phyloP scores from a whole-genome alignment of 2,888 invertebrate genomes.

The Blera fallax region DNA sequence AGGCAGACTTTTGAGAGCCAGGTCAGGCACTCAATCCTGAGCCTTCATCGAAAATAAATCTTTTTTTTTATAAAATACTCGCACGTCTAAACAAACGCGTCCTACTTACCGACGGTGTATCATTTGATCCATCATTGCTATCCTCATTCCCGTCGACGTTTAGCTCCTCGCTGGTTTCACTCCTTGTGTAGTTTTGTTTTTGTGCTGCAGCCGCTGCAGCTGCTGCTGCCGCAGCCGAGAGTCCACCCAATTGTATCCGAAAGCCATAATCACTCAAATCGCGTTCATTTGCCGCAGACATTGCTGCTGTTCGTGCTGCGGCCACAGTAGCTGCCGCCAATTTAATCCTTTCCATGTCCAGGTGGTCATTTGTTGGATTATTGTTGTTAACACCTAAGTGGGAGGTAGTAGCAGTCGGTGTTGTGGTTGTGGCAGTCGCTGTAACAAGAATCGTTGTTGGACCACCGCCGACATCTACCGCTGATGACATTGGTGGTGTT shows the following conservation, averaged over 20 bases:
- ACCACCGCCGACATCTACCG: slow-evolving; percentile 28
- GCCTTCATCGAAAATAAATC: too few relatives aligned
- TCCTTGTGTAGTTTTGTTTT: slow-evolving; percentile 79
- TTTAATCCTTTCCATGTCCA: slow-evolving; percentile 81
- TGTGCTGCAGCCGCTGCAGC: slow-evolving; percentile 77
- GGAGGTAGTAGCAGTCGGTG: slow-evolving; percentile 71
- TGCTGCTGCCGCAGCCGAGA: slow-evolving; percentile 81
- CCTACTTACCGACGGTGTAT: slow-evolving; percentile 81
- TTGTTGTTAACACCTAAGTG: slow-evolving; percentile 25
- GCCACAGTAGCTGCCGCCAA: slow-evolving; percentile 79
- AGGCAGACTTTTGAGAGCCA: too few relatives aligned
- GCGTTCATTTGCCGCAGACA: slow-evolving; percentile 67
- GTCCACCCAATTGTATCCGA: slow-evolving; percentile 82
- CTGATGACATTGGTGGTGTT: slow-evolving; percentile 32
- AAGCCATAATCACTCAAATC: slow-evolving; percentile 82
- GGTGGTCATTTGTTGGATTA: slow-evolving; percentile 74
- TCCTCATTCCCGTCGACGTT: slow-evolving; percentile 82
- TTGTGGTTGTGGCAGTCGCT: slow-evolving; percentile 55
- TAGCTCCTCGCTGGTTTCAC: slow-evolving; percentile 82
- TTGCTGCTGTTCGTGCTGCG: slow-evolving; percentile 75
- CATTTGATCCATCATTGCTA: slow-evolving; percentile 81
- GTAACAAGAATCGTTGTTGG: slow-evolving; percentile 23
- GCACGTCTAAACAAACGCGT: too few relatives aligned
- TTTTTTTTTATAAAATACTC: too few relatives aligned
- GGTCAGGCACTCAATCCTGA: too few relatives aligned